Conservation (phyloP, 92 coral and sea anemone genomes). For the Metridium senile region DNA sequence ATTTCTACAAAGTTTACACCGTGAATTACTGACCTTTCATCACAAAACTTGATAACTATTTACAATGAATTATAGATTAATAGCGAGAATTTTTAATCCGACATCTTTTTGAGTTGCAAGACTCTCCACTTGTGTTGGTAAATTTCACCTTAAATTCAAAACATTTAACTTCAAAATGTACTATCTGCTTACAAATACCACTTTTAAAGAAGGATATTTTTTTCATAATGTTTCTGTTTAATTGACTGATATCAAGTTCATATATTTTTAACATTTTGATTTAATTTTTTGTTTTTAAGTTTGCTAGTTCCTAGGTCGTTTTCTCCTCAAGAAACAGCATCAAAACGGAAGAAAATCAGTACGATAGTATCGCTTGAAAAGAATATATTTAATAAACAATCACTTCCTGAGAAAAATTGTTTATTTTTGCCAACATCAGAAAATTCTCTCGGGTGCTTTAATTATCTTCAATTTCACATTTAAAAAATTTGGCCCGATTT, state of each 20-base stretch:
- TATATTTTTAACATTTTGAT: background rate
- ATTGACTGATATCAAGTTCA: background rate
- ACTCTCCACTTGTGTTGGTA: background rate
- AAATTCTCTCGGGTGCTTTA: conserved; percentile 1
- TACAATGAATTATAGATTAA: background rate
- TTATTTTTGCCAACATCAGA: conserved; percentile 1
- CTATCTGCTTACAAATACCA: background rate
- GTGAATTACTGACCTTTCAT: background rate
- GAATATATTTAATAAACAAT: background rate
- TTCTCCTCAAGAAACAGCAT: background rate
- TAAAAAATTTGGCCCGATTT: background rate
- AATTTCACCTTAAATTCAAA: background rate
- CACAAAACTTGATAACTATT: background rate
- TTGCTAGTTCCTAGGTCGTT: background rate
- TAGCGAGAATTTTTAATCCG: background rate
- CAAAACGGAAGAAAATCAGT: background rate
- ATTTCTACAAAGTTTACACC: background rate
- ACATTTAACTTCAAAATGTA: background rate
- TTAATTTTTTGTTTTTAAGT: background rate
- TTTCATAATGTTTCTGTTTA: no score
- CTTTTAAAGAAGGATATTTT: background rate
- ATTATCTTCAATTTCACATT: conserved; percentile 12
- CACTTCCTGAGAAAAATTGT: conserved; percentile 2
- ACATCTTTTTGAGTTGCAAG: background rate
- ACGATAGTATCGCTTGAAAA: background rate